A percentile compares a stretch with the other conserved stretches of the same genome.
These are phyloP conservation scores for Hippocampus zosterae DNA, from an alignment of 2,113 vertebrate genomes.

Conservation along the genomic window DNA sequence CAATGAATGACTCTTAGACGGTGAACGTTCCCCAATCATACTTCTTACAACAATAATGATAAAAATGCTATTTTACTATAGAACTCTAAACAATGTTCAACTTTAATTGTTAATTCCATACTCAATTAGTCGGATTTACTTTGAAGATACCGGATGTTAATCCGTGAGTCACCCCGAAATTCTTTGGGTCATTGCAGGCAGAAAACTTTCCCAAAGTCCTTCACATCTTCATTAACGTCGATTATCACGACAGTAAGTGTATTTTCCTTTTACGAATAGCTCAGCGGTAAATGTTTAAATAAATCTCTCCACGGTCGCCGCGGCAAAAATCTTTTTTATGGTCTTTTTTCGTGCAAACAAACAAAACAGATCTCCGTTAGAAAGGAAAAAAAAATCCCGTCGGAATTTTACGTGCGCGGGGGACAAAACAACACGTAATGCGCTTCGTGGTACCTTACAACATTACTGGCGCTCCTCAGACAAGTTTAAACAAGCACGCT, in stretches of 20 bases:
- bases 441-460: background rate
- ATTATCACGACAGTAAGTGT: conserved; percentile 2
- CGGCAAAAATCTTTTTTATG: background rate
- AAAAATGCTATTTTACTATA: background rate
- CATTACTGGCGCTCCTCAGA: background rate
- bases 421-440: background rate
- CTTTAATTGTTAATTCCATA: background rate
- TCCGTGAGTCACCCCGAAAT: background rate
- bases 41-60: background rate
- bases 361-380: background rate
- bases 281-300: background rate
- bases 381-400: background rate
- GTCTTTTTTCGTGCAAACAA: background rate
- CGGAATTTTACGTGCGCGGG: no score
- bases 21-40: background rate
- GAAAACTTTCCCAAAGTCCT: conserved; percentile 3
- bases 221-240: background rate
- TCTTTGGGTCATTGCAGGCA: background rate
- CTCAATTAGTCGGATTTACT: conserved; percentile 26
- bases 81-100: no score
- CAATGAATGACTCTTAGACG: background rate
- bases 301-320: background rate
- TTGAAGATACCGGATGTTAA: conserved; percentile 38
- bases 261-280: background rate
- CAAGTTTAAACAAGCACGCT: conserved; percentile 29